These are phyloP conservation scores for Kobus ellipsiprymnus DNA, from an alignment of 2,113 vertebrate genomes.

Conservation along the genomic window DNA sequence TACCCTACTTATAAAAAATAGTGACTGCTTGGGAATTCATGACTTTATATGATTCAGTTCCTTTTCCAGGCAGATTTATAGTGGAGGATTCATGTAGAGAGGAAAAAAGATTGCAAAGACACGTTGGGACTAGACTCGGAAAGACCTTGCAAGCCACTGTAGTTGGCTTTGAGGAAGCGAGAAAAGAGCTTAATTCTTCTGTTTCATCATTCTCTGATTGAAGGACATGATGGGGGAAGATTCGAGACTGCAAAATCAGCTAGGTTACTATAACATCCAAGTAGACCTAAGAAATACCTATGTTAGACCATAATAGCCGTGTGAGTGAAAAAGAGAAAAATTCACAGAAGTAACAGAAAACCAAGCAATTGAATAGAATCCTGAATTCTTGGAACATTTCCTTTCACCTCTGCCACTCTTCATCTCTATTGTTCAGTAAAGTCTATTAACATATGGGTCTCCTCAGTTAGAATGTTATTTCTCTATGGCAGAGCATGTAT, in stretches of 20 bases:
- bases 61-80: not conserved
- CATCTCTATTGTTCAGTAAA: not conserved
- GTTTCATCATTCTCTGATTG: not conserved
- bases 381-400: not conserved
- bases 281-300: not conserved
- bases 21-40: not conserved
- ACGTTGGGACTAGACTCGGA: not conserved
- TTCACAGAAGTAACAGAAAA: not conserved
- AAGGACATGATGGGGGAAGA: not conserved
- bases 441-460: not conserved
- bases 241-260: not conserved
- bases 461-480: not conserved
- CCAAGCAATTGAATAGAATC: not conserved
- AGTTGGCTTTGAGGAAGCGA: not conserved
- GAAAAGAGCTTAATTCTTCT: not conserved
- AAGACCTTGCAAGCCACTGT: not conserved
- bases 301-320: not conserved
- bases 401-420: not conserved
- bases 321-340: not conserved
- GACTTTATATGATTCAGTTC: not conserved
- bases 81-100: not conserved
- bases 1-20: not conserved
- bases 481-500: not conserved
- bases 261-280: not conserved
- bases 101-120: not conserved